Conservation (phyloP, 2,113 vertebrate species). For the Nyctereutes procyonoides region DNA sequence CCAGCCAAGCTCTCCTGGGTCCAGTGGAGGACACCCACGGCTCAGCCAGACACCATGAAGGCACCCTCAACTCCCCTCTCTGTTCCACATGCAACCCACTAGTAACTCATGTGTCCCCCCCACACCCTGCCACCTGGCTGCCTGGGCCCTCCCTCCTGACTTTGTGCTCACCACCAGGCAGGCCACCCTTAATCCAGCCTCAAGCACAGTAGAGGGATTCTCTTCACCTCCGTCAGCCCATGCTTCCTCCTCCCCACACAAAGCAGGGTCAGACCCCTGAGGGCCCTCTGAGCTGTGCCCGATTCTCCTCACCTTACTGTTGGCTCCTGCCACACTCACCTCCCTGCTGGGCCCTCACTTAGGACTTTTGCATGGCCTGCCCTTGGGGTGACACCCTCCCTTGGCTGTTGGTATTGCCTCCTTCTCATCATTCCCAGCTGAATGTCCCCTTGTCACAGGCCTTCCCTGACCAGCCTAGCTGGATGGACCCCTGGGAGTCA, state of each 20-base stretch:
- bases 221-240: too few relatives aligned
- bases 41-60: background rate
- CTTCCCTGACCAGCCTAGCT: background rate
- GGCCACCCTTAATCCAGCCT: background rate
- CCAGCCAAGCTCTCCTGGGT: background rate
- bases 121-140: fast-evolving
- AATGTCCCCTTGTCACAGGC: background rate
- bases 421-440: background rate
- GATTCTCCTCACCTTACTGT: background rate
- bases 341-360: background rate
- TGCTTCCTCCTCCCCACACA: background rate
- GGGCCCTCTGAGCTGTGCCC: fast-evolving
- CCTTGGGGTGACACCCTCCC: background rate
- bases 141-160: background rate
- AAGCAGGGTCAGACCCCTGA: background rate
- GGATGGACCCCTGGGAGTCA: background rate
- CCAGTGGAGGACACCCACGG: background rate
- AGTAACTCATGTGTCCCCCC: background rate
- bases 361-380: background rate
- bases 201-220: background rate
- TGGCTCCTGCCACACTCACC: background rate
- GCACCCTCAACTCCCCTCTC: background rate
- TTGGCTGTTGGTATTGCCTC: background rate
- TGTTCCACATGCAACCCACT: fast-evolving
- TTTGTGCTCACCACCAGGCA: background rate